Evolutionary conservation across 1,140 invertebrate species (phyloP), one percentile per base, ranked within the genome.

Genomic region (Cyphomyrmex costatus): DNA sequence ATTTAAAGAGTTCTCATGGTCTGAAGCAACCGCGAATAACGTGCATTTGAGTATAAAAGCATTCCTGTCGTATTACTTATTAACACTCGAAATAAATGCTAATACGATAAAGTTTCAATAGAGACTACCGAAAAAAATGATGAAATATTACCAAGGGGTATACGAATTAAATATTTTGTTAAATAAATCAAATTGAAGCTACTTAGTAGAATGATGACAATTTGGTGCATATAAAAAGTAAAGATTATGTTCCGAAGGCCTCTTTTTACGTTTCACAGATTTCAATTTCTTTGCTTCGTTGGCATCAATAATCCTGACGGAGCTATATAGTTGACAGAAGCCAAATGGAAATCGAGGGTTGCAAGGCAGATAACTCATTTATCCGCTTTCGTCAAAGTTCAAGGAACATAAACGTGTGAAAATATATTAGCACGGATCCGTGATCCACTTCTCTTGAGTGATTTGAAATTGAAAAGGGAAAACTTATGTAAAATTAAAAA

Each of bases 351-450:
- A 27, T 49, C 27, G 36, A 36, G 21, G 24, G 24, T 58, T 83
- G 79, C 56, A 73, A 83, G 4, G 14, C 36, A 83, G 53, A 83
- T 74, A 74, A 83, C 53, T 36, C 61, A 83, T 83, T 83, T 5
- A 83, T 83, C 24, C 36, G 36, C 36, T 74, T 74, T 61, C 42
- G 19, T 60, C n/a, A 60, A 73, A n/a, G 53, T 74, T 83, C 49
- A 61, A 60, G 27, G 36, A 60, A 66, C 61, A 83, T 74, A 83
- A 73, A 36, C 19, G 24, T 49, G 53, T 60, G 53, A 74, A 61
- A 83, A 60, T 83, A 58, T 83, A 74, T 83, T 83, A 83, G 49
- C 24, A 27, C 24, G 21, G 21, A 60, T 73, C 14, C 14, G 30
- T 36, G 51, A 73, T 82, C 19, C 56, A 61, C 24, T 74, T 60